Percentiles rank a stretch among this genome's conserved stretches.
Evolutionary conservation across 2,797 vertebrate species (phyloP).

Genomic region (Arctocebus calabarensis): DNA sequence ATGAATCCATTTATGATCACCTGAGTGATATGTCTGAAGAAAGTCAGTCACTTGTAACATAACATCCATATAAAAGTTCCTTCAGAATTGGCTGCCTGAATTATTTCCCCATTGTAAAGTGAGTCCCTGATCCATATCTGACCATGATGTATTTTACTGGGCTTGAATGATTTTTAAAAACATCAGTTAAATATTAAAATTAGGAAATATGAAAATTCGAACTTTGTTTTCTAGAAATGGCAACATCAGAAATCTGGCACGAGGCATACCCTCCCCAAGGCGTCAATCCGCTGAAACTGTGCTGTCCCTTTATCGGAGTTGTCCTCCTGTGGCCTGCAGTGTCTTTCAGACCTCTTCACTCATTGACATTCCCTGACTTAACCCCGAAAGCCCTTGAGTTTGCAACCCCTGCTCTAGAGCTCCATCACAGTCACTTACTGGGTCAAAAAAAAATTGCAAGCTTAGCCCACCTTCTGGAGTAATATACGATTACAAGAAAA

Average conservation of each 20-base stretch:
- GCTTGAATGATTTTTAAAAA: neutral
- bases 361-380: neutral
- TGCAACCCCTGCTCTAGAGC: neutral
- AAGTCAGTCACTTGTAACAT: neutral
- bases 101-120: conserved; percentile 2
- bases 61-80: conserved; percentile 24
- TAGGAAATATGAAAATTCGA: conserved; percentile 31
- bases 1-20: conserved; percentile 26
- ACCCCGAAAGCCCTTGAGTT: neutral
- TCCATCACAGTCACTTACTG: conserved; percentile 24
- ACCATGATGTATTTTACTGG: conserved; percentile 25
- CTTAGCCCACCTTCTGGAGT: neutral
- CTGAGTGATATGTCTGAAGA: conserved; percentile 10
- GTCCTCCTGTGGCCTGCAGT: neutral
- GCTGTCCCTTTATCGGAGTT: neutral
- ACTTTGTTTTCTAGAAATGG: neutral
- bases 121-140: conserved; percentile 28
- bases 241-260: neutral
- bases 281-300: neutral
- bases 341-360: neutral
- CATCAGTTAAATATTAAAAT: conserved; percentile 4
- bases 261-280: neutral
- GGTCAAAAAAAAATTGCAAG: neutral
- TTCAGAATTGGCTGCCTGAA: neutral
- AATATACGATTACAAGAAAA: conserved; percentile 11